These are phyloP conservation scores for Myopa tessellatipennis DNA, from an alignment of 2,888 invertebrate genomes.

Conservation along the genomic window DNA sequence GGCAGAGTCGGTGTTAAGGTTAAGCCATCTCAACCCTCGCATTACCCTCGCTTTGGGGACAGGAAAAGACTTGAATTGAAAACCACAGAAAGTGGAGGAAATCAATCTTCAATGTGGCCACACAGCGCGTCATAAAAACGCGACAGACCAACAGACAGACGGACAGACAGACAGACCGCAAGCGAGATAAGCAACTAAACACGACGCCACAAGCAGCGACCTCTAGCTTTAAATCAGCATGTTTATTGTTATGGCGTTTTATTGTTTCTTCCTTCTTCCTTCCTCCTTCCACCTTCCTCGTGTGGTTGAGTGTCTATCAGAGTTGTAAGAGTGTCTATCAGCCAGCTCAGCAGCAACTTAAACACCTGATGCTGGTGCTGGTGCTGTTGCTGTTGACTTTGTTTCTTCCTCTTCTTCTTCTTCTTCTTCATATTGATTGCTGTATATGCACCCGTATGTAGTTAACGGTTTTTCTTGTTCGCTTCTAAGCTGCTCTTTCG, in stretches of 20 bases:
- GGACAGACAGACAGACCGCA: conserved; percentile 20
- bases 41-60: too few species aligned
- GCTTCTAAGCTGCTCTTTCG: background rate
- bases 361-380: conserved; percentile 12
- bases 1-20: background rate
- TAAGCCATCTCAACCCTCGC: too few species aligned
- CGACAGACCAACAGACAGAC: background rate
- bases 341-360: conserved; percentile 20
- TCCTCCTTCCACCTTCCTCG: background rate
- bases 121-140: background rate
- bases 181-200: background rate
- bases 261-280: conserved; percentile 8
- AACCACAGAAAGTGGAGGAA: background rate
- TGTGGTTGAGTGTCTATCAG: conserved; percentile 1
- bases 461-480: background rate
- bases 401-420: conserved; percentile 11
- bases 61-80: background rate
- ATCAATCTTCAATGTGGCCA: background rate
- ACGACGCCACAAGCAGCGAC: conserved; percentile 19
- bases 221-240: conserved; percentile 9
- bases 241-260: conserved; percentile 16
- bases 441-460: background rate
- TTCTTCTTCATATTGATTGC: conserved; percentile 17
- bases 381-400: background rate
- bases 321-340: conserved; percentile 12